Conservation (phyloP, 2,888 invertebrate species). For the Pyrochroa serraticornis region DNA sequence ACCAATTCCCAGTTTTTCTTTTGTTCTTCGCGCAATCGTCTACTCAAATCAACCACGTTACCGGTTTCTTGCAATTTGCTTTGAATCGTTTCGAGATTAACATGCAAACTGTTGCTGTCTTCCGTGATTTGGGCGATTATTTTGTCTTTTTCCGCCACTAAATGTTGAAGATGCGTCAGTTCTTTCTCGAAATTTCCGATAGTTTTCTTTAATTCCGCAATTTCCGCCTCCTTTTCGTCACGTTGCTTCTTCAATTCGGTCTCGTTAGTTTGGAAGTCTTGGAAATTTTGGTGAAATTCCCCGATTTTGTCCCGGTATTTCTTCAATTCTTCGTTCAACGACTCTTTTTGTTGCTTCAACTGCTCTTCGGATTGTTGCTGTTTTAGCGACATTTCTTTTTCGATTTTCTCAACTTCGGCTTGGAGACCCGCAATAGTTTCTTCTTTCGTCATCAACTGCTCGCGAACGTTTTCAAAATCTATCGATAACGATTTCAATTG, state of each 20-base stretch:
- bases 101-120: conserved; percentile 63
- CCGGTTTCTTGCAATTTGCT: conserved; percentile 63
- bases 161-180: conserved; percentile 63
- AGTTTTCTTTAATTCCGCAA: conserved; percentile 60
- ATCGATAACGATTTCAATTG: background rate
- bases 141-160: conserved; percentile 65
- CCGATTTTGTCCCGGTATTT: no score
- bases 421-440: background rate
- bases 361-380: no score
- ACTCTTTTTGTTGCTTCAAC: no score
- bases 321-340: no score
- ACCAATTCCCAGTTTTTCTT: conserved; percentile 56
- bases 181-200: conserved; percentile 61
- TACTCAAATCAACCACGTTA: conserved; percentile 59
- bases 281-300: conserved; percentile 39
- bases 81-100: conserved; percentile 60
- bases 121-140: conserved; percentile 65
- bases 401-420: no score
- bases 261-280: conserved; percentile 56
- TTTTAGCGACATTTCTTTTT: no score
- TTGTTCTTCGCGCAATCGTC: conserved; percentile 63
- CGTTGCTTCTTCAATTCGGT: conserved; percentile 62
- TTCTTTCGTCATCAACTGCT: background rate
- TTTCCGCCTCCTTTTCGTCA: conserved; percentile 62
- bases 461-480: background rate